Conservation (phyloP, 1,140 invertebrate genomes). For the Antheraea mylitta region DNA sequence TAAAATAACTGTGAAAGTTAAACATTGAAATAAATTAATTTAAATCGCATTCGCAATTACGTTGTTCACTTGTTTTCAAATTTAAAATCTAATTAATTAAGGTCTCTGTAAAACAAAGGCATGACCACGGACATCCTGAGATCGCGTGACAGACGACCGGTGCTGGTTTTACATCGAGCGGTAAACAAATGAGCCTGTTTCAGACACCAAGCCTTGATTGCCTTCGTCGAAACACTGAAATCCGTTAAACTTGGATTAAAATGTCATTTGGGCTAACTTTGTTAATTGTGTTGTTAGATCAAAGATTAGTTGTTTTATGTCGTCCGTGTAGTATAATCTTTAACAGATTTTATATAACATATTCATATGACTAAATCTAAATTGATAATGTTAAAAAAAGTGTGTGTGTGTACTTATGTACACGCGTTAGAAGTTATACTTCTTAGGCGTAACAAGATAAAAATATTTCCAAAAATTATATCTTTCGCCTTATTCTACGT, state of each 20-base stretch:
- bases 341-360: too few relatives aligned
- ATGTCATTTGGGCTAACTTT: not conserved
- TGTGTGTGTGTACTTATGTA: too few relatives aligned
- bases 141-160: constrained; percentile 5
- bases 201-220: not conserved
- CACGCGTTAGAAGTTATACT: too few relatives aligned
- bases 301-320: not conserved
- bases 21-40: too few relatives aligned
- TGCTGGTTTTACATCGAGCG: not conserved
- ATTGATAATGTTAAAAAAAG: too few relatives aligned
- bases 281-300: not conserved
- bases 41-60: not conserved
- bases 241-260: not conserved
- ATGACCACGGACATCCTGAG: not conserved
- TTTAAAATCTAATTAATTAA: not conserved
- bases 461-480: too few relatives aligned
- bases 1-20: too few relatives aligned
- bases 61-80: not conserved
- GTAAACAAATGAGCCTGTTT: constrained; percentile 2
- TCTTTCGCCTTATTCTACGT: too few relatives aligned
- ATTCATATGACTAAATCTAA: too few relatives aligned
- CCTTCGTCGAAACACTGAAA: not conserved
- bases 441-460: too few relatives aligned
- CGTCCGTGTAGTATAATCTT: too few relatives aligned
- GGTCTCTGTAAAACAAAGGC: not conserved